phyloP scores from a whole-genome alignment of 1,140 invertebrate genomes.

The Diabrotica virgifera region DNA sequence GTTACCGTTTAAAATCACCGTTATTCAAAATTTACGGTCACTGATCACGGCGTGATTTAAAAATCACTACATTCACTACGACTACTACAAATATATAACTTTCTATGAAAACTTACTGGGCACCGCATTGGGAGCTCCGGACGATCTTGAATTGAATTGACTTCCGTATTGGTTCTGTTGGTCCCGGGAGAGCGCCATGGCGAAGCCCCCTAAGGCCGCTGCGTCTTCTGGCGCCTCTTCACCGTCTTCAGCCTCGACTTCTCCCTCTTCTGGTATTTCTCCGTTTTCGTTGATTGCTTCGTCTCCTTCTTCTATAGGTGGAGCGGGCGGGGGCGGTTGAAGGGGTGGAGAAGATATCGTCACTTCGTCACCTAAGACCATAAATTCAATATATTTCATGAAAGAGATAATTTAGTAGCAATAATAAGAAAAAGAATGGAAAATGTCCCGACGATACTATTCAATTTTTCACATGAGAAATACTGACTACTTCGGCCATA shows the following conservation, averaged over 20 bases:
- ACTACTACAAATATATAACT: neutral
- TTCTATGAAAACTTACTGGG: constrained; percentile 37
- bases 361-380: neutral
- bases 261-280: constrained; percentile 38
- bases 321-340: constrained; percentile 47
- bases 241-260: constrained; percentile 35
- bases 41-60: no score
- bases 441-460: no score
- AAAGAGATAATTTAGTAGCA: no score
- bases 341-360: constrained; percentile 21
- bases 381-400: no score
- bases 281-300: constrained; percentile 30
- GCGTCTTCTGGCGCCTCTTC: constrained; percentile 30
- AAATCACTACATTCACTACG: no score
- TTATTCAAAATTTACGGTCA: no score
- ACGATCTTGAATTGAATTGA: constrained; percentile 59
- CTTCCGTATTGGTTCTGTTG: constrained; percentile 72
- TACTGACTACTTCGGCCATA: no score
- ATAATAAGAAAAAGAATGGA: no score
- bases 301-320: constrained; percentile 31
- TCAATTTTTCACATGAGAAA: no score
- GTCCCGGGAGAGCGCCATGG: constrained; percentile 67
- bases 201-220: constrained; percentile 56
- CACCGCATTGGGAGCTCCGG: constrained; percentile 11
- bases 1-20: no score